Base-by-base conservation (phyloP, 2,797 vertebrate species). In the Orientallactaga sibirica region DNA sequence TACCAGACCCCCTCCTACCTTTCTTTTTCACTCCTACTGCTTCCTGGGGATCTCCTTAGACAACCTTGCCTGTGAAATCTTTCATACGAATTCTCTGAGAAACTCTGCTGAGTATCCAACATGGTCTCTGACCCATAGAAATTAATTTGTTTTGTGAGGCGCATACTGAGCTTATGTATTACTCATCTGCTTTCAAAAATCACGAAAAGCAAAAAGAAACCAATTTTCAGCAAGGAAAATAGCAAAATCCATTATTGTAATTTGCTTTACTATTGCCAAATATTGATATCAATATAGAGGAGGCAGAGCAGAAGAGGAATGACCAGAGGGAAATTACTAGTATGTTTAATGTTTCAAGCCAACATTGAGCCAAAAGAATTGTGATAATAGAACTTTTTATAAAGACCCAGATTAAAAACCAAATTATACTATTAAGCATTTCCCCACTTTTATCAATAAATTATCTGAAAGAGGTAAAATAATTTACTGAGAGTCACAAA, bases 291-390 rank as follows among this genome's bases (percentile, higher is more conserved):
- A 68, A 6, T 2, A 64, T 52, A 55, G 19, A 94, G 16, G 62
- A 94, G n/a, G 84, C 18, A 41, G 19, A 33, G 24, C 7, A 73
- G 55, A 15, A 92, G 61, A 41, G 29, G 24, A 86, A 79, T 33
- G 29, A 76, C 78, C 55, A 90, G 20, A 91, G 48, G 86, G 58
- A 82, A 92, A 91, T 68, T 79, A 86, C 55, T 83, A 48, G 29
- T 25, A 55, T 86, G 79, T 88, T 90, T 92, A 84, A 81, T 75
- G 91, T 86, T 95, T 95, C 62, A 90, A 94, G 74, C 33, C 10
- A 61, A 18, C 62, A 92, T 77, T 80, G 90, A 90, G 88, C 79
- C 37, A 83, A 68, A 70, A 83, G 55, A 94, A 92, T 96, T 86
- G 58, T 79, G 25, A 80, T 33, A 33, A 29, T 67, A 71, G 33